Conservation (phyloP, 2,888 invertebrate genomes). For the Spisula solida region DNA sequence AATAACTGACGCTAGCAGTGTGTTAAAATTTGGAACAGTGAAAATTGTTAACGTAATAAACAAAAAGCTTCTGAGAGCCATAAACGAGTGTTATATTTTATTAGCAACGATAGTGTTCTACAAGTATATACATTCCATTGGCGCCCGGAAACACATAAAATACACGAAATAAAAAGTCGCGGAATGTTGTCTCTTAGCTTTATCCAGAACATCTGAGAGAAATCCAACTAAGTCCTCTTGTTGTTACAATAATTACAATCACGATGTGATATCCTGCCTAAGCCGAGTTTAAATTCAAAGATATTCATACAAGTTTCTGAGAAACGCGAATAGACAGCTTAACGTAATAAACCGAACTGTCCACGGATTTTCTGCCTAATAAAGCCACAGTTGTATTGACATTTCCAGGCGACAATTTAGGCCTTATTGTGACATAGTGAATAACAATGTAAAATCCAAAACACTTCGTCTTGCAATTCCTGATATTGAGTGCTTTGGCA, state of each 20-base stretch:
- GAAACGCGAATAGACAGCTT: background rate
- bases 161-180: background rate
- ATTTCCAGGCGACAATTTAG: constrained; percentile 5
- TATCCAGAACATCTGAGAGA: background rate
- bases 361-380: background rate
- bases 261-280: background rate
- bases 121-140: too few relatives aligned
- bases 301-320: constrained; percentile 7
- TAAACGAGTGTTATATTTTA: too few relatives aligned
- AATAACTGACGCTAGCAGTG: too few relatives aligned
- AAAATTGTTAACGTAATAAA: too few relatives aligned
- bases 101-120: too few relatives aligned
- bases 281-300: background rate
- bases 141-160: too few relatives aligned
- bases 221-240: background rate
- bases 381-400: background rate
- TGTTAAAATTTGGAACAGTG: too few relatives aligned
- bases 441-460: constrained; percentile 13
- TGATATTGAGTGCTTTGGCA: constrained; percentile 8
- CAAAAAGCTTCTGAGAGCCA: too few relatives aligned
- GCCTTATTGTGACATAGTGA: constrained; percentile 10
- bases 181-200: background rate
- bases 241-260: background rate
- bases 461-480: background rate
- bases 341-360: constrained; percentile 9